phyloP scores from a whole-genome alignment of 2,888 invertebrate genomes.

The Epirrhoe alternata region DNA sequence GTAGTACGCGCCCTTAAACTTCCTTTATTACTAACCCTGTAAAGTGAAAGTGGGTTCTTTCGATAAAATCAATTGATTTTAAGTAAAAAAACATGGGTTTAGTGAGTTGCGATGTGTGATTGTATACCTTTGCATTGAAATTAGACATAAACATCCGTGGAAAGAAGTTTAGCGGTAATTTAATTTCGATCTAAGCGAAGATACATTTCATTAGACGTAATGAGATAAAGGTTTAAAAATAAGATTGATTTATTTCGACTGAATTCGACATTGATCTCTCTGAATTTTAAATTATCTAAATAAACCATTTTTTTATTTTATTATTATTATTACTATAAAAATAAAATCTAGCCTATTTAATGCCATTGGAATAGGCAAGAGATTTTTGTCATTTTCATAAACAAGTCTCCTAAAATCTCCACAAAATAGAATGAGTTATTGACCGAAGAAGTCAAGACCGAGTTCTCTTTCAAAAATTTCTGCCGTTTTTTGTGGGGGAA shows the following conservation, averaged over 20 bases:
- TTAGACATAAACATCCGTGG: constrained; percentile 19
- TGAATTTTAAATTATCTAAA: neutral
- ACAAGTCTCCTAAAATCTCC: no score
- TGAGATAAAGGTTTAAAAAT: neutral
- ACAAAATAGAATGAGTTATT: no score
- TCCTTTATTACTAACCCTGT: neutral
- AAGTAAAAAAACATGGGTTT: constrained; percentile 17
- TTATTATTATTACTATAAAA: no score
- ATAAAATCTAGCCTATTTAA: no score
- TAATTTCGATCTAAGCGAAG: constrained; percentile 24
- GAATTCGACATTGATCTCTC: neutral
- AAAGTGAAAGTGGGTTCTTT: constrained; percentile 1
- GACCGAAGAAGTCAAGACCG: no score
- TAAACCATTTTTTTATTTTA: no score
- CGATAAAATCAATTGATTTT: constrained; percentile 26
- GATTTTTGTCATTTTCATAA: no score
- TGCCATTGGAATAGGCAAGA: no score
- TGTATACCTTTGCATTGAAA: constrained; percentile 32
- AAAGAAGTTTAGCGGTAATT: constrained; percentile 17
- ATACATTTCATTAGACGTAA: constrained; percentile 33
- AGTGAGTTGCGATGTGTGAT: constrained; percentile 35
- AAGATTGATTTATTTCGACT: neutral
- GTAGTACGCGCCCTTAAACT: no score
- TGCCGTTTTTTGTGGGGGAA: no score
- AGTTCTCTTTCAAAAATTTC: no score